A percentile compares a stretch with the other conserved stretches of the same genome.
Evolutionary conservation across 2,888 invertebrate genomes (phyloP).

Genomic region (Mythimna albipuncta): DNA sequence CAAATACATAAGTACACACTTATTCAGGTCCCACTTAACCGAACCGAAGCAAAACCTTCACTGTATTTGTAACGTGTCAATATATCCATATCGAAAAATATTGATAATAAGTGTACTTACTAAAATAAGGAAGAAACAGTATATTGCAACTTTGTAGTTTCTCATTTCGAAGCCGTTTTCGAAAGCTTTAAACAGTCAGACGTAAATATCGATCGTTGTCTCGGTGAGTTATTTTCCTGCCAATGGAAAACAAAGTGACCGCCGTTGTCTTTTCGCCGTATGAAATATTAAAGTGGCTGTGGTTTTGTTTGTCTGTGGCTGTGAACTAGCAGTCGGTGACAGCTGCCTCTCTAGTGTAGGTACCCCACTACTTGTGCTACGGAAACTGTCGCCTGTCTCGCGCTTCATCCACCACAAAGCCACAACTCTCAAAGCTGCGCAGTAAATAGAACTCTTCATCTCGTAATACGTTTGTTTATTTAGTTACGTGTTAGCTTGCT

Average conservation of each 20-base stretch:
- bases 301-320: slow-evolving; percentile 32
- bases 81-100: slow-evolving; percentile 23
- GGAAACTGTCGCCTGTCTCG: slow-evolving; percentile 46
- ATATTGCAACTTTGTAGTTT: slow-evolving; percentile 9
- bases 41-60: too few relatives aligned
- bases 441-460: slow-evolving; percentile 27
- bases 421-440: slow-evolving; percentile 25
- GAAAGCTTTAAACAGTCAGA: slow-evolving; percentile 45
- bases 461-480: slow-evolving; percentile 26
- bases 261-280: slow-evolving; percentile 25
- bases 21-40: too few relatives aligned
- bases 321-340: slow-evolving; percentile 47
- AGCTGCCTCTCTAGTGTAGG: slow-evolving; percentile 43
- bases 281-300: slow-evolving; percentile 55
- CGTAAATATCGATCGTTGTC: slow-evolving; percentile 56
- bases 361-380: slow-evolving; percentile 34
- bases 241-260: slow-evolving; percentile 45
- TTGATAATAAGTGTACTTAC: background rate
- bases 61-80: background rate
- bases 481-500: slow-evolving; percentile 24
- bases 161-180: slow-evolving; percentile 15
- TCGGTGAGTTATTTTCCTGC: slow-evolving; percentile 46
- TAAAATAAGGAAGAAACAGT: slow-evolving; percentile 12
- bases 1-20: too few relatives aligned
- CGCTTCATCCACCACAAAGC: slow-evolving; percentile 45